Evolutionary conservation across 1,140 invertebrate genomes (phyloP).

Genomic region (Anastrepha ludens): DNA sequence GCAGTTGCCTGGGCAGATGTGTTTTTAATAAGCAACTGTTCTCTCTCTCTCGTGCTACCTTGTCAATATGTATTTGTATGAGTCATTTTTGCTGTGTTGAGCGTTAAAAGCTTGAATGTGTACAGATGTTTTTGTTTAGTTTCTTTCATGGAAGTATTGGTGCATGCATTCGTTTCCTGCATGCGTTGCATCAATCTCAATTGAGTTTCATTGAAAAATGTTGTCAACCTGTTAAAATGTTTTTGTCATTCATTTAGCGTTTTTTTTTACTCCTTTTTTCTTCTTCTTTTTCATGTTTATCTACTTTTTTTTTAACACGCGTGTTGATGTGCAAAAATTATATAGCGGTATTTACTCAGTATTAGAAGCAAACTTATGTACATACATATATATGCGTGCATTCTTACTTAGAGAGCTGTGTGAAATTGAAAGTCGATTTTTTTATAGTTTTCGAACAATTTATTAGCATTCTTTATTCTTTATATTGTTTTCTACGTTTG

Average conservation of each 20-base stretch:
- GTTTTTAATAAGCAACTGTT: too few relatives aligned
- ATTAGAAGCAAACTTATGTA: too few relatives aligned
- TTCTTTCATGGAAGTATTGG: not conserved
- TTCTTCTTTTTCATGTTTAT: not conserved
- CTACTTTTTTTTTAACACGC: not conserved
- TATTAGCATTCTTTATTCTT: too few relatives aligned
- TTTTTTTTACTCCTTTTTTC: not conserved
- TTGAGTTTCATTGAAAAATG: not conserved
- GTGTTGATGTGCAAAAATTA: too few relatives aligned
- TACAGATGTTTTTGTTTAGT: not conserved
- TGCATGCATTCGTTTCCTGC: not conserved
- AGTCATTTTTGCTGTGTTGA: not conserved
- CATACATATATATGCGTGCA: too few relatives aligned
- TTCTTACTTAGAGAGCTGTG: too few relatives aligned
- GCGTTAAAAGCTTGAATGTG: not conserved
- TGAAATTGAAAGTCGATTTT: too few relatives aligned
- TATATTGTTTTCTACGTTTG: too few relatives aligned
- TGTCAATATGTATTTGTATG: not conserved
- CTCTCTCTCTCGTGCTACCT: not conserved
- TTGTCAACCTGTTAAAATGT: slow-evolving; percentile 5
- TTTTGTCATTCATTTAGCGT: not conserved
- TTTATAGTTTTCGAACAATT: too few relatives aligned
- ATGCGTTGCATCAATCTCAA: not conserved
- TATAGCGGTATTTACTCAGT: too few relatives aligned
- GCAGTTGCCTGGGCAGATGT: too few relatives aligned